Evolutionary conservation across 2,113 vertebrate species (phyloP).

Genomic region (Chaetops frenatus): DNA sequence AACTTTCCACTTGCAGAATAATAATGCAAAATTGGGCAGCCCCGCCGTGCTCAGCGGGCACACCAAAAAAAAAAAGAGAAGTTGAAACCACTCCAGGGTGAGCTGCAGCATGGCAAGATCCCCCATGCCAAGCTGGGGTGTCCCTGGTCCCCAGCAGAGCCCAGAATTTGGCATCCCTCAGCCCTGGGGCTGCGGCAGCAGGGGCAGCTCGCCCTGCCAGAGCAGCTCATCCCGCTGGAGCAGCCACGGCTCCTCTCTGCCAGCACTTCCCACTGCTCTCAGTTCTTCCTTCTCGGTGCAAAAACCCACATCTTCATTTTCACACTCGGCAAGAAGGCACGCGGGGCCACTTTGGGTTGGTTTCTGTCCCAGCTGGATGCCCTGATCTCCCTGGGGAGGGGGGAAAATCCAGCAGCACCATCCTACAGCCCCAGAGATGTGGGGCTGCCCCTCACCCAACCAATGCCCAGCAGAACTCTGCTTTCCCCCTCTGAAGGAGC

Average conservation of each 20-base stretch:
- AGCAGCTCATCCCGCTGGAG: fast-evolving
- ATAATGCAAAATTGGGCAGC: background rate
- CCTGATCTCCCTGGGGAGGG: background rate
- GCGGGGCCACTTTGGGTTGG: background rate
- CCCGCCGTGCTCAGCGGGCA: fast-evolving
- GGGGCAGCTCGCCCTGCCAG: background rate
- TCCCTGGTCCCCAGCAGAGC: background rate
- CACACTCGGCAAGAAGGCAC: background rate
- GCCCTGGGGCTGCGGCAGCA: background rate
- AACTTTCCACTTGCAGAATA: background rate
- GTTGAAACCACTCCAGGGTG: background rate
- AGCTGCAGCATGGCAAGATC: background rate
- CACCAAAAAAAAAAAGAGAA: background rate
- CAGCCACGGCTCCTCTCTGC: fast-evolving
- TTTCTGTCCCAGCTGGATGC: background rate
- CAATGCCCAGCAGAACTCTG: fast-evolving
- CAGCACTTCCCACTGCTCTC: background rate
- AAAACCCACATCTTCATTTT: background rate
- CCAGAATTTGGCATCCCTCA: fast-evolving
- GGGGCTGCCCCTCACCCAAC: background rate
- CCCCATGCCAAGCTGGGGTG: fast-evolving
- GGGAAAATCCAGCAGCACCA: background rate
- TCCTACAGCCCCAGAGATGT: background rate
- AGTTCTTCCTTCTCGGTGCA: background rate
- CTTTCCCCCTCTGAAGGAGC: background rate